Percentiles rank a stretch among this genome's conserved stretches.
phyloP scores from a whole-genome alignment of 2,888 invertebrate species.

The Rugalucina vietnamica region DNA sequence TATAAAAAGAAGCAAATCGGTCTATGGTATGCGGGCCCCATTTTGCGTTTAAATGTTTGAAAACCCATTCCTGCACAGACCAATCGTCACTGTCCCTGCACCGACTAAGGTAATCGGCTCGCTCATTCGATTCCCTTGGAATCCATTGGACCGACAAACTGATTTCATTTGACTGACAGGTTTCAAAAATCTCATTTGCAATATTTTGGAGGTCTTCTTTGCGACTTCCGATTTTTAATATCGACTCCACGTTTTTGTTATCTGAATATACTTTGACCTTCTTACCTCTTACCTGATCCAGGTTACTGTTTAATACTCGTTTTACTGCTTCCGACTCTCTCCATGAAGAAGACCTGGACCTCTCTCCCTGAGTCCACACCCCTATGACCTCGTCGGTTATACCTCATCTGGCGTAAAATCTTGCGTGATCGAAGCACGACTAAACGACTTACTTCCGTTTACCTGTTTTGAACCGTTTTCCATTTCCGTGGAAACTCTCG shows the following conservation, averaged over 20 bases:
- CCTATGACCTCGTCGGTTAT: constrained; percentile 1
- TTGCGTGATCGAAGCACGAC: too few species aligned
- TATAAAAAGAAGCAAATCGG: not conserved
- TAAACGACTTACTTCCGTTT: too few species aligned
- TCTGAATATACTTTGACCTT: not conserved
- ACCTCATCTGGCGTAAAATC: too few species aligned
- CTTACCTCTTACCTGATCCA: constrained; percentile 5
- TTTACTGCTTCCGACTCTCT: constrained; percentile 26
- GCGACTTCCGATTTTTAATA: not conserved
- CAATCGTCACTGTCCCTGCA: not conserved
- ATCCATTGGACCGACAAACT: not conserved
- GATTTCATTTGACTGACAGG: not conserved
- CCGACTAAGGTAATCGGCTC: not conserved
- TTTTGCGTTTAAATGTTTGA: not conserved
- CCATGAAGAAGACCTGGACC: constrained; percentile 11
- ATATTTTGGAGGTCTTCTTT: constrained; percentile 4
- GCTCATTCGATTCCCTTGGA: not conserved
- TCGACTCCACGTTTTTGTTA: constrained; percentile 9
- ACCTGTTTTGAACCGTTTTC: too few species aligned
- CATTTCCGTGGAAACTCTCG: not conserved
- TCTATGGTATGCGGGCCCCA: not conserved
- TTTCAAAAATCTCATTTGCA: not conserved
- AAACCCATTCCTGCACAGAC: not conserved
- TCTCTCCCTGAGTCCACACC: not conserved
- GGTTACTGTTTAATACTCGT: not conserved